Conservation (phyloP, 1,140 invertebrate genomes). For the Diorhabda elongata region DNA sequence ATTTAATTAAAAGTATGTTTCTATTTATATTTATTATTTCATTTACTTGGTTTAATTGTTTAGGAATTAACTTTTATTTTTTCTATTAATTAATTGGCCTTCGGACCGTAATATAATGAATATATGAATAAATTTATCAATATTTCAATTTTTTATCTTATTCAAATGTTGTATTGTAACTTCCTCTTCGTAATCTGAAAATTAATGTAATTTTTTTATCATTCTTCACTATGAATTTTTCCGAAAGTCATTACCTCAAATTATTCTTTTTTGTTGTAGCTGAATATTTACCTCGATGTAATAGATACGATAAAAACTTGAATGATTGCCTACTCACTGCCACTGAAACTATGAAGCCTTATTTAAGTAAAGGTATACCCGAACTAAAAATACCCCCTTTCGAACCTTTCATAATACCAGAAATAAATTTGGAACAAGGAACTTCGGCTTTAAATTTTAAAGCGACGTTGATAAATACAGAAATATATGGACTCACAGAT, state of each 20-base stretch:
- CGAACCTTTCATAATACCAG: conserved; percentile 61
- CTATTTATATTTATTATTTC: too few relatives aligned
- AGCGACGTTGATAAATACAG: conserved; percentile 61
- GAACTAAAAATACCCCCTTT: conserved; percentile 60
- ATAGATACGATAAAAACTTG: conserved; percentile 56
- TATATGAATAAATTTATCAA: too few relatives aligned
- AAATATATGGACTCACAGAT: conserved; percentile 53
- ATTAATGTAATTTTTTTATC: background rate
- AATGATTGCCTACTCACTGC: conserved; percentile 58
- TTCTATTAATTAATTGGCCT: too few relatives aligned
- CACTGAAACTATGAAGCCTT: conserved; percentile 56
- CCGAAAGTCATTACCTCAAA: background rate
- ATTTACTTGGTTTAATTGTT: too few relatives aligned
- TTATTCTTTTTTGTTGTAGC: conserved; percentile 45
- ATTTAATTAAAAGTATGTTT: too few relatives aligned
- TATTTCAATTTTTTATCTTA: too few relatives aligned
- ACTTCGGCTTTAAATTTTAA: conserved; percentile 59
- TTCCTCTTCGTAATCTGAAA: too few relatives aligned
- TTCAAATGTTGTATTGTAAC: too few relatives aligned
- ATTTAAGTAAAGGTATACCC: conserved; percentile 59
- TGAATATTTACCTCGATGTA: conserved; percentile 57
- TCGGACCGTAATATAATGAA: too few relatives aligned
- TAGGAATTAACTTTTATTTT: too few relatives aligned
- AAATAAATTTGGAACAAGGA: conserved; percentile 59
- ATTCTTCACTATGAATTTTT: background rate